These are phyloP conservation scores for Mus minutoides DNA, from an alignment of 2,797 vertebrate species.

Conservation along the genomic window DNA sequence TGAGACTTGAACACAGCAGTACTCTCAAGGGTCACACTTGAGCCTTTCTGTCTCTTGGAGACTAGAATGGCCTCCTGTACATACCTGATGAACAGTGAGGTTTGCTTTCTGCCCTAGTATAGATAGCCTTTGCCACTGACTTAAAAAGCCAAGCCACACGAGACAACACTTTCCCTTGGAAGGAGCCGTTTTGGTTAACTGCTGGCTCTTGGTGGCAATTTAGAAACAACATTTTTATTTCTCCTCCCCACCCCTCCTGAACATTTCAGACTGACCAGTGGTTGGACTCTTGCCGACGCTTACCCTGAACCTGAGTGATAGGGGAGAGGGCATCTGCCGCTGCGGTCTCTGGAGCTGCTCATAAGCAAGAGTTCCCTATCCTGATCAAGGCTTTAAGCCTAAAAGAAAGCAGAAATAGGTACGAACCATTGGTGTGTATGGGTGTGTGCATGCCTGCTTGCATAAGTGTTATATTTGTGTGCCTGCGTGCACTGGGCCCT, in stretches of 20 bases:
- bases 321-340: slow-evolving; percentile 81
- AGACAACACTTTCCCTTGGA: slow-evolving; percentile 66
- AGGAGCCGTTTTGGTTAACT: slow-evolving; percentile 74
- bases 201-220: slow-evolving; percentile 74
- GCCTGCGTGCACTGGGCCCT: neutral
- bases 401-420: slow-evolving; percentile 85
- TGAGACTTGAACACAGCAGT: slow-evolving; percentile 10
- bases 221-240: slow-evolving; percentile 82
- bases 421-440: slow-evolving; percentile 40
- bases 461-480: neutral
- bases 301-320: slow-evolving; percentile 82
- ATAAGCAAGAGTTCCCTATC: slow-evolving; percentile 82
- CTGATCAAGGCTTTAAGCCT: slow-evolving; percentile 83
- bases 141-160: slow-evolving; percentile 44
- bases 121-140: slow-evolving; percentile 55
- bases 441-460: neutral
- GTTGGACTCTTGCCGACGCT: slow-evolving; percentile 78
- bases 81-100: neutral
- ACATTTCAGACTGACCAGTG: slow-evolving; percentile 82
- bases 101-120: slow-evolving; percentile 45
- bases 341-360: slow-evolving; percentile 79
- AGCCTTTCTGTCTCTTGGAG: slow-evolving; percentile 26
- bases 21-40: slow-evolving; percentile 25
- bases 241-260: slow-evolving; percentile 76
- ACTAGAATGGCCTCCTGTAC: neutral